Base-by-base conservation (phyloP, 2,113 vertebrate genomes). In the Aspidoscelis tigris region DNA sequence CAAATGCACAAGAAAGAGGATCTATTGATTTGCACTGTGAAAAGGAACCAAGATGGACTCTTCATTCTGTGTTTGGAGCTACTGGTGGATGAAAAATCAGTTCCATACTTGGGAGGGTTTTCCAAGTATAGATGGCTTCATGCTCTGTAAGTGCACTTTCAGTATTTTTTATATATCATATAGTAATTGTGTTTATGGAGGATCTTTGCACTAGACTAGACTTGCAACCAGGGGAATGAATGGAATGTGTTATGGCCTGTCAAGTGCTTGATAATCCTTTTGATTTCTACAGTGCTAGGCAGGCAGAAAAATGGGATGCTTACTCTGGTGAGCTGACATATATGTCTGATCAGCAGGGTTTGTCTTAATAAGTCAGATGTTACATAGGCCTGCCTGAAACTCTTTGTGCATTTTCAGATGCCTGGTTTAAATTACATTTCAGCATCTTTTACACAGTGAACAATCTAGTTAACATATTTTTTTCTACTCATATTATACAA, bases 1-100 rank as follows among this genome's bases (percentile, higher is more conserved):
- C 89, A 91, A 92, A 94, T 41, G 90, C 89, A 84, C 90, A 93
- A 91, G 72, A 91, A 95, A 91, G 92, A 94, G 89, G 92, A 80
- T 89, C 82, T 86, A 87, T 89, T 64, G 89, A 78, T 87, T 55
- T 39, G 5, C 7, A 12, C 41, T 44, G n/a, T 14, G 50, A 39
- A 33, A 81, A 69, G 21, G 10, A 39, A 22, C 44, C 77, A 87
- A 90, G 87, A 80, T 81, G 78, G 85, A 86, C 89, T 80, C 77
- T 89, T 86, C 89, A 81, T 72, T 78, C 43, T 12, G 87, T 89
- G 2, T 81, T 79, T 70, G 61, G 76, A 66, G 85, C 71, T 71
- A 80, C 78, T 61, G 10, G 26, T 16, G 88, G 76, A 53, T 39
- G 1, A 0, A 88, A 75, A 65, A 69, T 33, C 33, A 69, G 68